phyloP scores from a whole-genome alignment of 1,140 invertebrate species.

The Teleopsis dalmanni region DNA sequence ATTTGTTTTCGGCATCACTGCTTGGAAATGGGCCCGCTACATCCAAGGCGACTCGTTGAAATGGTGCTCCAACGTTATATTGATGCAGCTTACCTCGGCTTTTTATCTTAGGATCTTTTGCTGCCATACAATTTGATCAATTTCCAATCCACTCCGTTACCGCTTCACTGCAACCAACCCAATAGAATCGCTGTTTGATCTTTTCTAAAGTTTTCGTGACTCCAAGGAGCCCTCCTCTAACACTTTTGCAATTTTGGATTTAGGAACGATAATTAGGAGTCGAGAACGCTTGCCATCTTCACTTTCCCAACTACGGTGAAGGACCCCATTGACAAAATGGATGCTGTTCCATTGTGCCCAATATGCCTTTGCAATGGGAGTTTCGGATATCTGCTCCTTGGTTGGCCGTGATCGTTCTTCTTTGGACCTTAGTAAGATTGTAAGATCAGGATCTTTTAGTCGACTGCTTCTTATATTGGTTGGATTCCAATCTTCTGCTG shows the following conservation, averaged over 20 bases:
- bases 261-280: background rate
- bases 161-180: conserved; percentile 19
- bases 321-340: background rate
- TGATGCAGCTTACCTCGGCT: conserved; percentile 14
- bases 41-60: conserved; percentile 27
- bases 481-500: background rate
- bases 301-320: background rate
- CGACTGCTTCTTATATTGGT: background rate
- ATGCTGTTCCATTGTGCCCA: background rate
- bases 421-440: background rate
- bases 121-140: conserved; percentile 16
- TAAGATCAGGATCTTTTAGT: background rate
- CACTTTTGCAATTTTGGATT: background rate
- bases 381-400: background rate
- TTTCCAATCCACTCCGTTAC: conserved; percentile 20
- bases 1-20: conserved; percentile 24
- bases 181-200: conserved; percentile 15
- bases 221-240: conserved; percentile 12
- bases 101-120: conserved; percentile 16
- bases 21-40: conserved; percentile 34
- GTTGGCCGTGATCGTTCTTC: background rate
- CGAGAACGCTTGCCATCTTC: background rate
- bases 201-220: conserved; percentile 15
- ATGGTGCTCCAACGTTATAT: conserved; percentile 12
- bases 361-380: background rate